Base-by-base conservation (phyloP, 2,113 vertebrate species). In the Scartelaos histophorus region DNA sequence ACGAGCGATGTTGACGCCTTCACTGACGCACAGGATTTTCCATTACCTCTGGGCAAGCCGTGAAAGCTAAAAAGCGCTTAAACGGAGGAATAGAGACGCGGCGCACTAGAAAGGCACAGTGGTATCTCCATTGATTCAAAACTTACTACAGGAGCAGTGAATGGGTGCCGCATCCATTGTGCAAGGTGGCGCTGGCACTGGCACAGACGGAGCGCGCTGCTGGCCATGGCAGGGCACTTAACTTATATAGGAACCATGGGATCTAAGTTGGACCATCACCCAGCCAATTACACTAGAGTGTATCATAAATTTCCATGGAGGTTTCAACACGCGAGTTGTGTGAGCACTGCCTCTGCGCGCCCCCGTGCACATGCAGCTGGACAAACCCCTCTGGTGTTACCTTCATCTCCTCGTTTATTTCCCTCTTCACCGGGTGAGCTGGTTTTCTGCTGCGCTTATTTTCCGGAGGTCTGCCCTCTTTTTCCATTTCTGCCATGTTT, bases 371-470 rank as follows among this genome's bases (percentile, higher is more conserved):
- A 90, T 73, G 85, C 88, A 88, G 77, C 85, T 74, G 86, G 87
- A 80, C 89, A 71, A 79, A 73, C 80, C 25, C 66, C 74, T 54
- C 38, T 69, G 70, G 61, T 69, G 66, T 91, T 95, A 99, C 97
- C 97, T 99, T 99, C 97, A 99, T 99, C 92, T 99, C 97, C 85
- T 98, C 97, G 80, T 98, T 98, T 90, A 98, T 99, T 89, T 98
- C 97, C 90, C 97, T 94, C 86, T 99, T 98, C 90, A 99, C 95
- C n/a, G 97, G 97, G 93, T 96, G 96, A 75, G 96, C 95, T 89
- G 96, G 95, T 83, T 97, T 97, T 92, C 97, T 94, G 96, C 97
- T 98, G 84, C 97, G 92, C 87, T 99, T 99, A 94, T 96, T 97
- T 98, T 99, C 97, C 81, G 97, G 97, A 90, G 97, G 97, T 97